These are phyloP conservation scores for Mormoops blainvillei DNA, from an alignment of 2,113 vertebrate species.

Conservation along the genomic window DNA sequence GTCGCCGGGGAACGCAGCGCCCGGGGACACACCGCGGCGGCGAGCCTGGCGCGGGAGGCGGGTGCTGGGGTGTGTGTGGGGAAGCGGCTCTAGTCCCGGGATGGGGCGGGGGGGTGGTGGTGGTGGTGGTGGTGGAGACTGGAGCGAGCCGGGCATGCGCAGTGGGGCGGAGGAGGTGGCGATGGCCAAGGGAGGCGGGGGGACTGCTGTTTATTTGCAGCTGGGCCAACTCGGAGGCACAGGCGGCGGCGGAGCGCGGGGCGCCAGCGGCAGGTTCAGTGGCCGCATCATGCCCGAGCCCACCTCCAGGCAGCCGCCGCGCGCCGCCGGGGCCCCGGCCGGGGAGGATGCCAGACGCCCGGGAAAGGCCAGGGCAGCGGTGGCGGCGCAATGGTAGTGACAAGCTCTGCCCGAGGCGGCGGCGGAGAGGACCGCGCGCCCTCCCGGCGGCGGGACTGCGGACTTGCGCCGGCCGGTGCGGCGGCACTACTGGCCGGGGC, in stretches of 20 bases:
- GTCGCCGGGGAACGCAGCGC: neutral
- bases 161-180: slow-evolving; percentile 56
- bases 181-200: slow-evolving; percentile 65
- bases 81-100: neutral
- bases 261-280: slow-evolving; percentile 37
- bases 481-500: slow-evolving; percentile 77
- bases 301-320: slow-evolving; percentile 47
- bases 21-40: fast-evolving
- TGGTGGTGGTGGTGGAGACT: neutral
- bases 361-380: slow-evolving; percentile 24
- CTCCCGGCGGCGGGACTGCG: slow-evolving; percentile 46
- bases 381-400: slow-evolving; percentile 62
- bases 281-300: slow-evolving; percentile 34
- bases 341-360: slow-evolving; percentile 52
- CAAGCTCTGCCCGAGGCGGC: slow-evolving; percentile 3
- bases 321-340: slow-evolving; percentile 9
- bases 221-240: slow-evolving; percentile 61
- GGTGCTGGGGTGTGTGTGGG: neutral
- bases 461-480: slow-evolving; percentile 49
- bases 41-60: neutral
- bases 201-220: slow-evolving; percentile 77
- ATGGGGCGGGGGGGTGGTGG: neutral
- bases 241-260: slow-evolving; percentile 61
- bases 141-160: slow-evolving; percentile 54
- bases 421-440: slow-evolving; percentile 55